Evolutionary conservation across 2,888 invertebrate species (phyloP).

Genomic region (Ferrisia virgata): DNA sequence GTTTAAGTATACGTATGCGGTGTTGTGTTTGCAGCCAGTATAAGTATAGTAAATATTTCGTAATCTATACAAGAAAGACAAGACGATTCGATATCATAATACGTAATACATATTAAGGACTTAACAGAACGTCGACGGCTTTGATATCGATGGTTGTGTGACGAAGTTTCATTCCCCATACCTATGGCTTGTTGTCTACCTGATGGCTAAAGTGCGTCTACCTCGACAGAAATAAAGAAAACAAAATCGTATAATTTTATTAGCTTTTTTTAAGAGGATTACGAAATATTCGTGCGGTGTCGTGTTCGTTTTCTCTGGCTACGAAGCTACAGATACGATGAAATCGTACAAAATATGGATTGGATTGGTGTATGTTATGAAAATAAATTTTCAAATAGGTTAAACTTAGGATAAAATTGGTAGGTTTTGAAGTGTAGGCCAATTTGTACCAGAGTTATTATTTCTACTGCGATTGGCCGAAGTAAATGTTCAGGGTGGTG

Average conservation of each 20-base stretch:
- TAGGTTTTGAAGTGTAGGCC: too few species aligned
- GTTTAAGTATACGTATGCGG: too few species aligned
- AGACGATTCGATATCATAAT: not conserved
- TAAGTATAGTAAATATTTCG: slow-evolving; percentile 4
- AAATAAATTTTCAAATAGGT: too few species aligned
- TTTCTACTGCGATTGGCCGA: too few species aligned
- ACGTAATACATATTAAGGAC: too few species aligned
- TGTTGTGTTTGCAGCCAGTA: not conserved
- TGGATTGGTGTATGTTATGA: too few species aligned
- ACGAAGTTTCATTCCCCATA: too few species aligned
- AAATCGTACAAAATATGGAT: not conserved
- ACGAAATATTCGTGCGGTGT: not conserved
- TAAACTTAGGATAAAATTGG: not conserved
- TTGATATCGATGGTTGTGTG: too few species aligned
- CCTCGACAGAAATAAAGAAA: not conserved
- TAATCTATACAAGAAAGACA: too few species aligned
- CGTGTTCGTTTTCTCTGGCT: not conserved
- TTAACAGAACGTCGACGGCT: not conserved
- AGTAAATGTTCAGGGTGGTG: too few species aligned
- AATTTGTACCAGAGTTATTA: too few species aligned
- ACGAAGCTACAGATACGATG: not conserved
- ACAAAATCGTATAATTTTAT: slow-evolving; percentile 11
- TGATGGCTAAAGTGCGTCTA: not conserved
- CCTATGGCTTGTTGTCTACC: not conserved
- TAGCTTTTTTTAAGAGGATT: slow-evolving; percentile 21